Percentiles rank a stretch among this genome's conserved stretches.
phyloP scores from a whole-genome alignment of 1,140 invertebrate genomes.

The Brachystomella parvula region DNA sequence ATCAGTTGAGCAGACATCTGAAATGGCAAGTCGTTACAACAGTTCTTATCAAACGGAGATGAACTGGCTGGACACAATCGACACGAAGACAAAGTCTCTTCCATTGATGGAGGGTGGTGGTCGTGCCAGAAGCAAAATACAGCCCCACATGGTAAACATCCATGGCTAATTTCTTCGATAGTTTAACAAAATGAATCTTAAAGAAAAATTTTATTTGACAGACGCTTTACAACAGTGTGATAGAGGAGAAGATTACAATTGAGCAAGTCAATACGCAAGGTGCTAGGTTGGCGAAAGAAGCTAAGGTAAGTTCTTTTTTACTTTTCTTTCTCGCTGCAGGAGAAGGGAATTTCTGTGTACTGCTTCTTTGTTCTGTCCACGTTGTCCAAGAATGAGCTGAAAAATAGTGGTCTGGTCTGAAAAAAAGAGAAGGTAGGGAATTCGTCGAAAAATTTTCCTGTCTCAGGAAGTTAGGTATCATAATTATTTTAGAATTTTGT shows the following conservation, averaged over 20 bases:
- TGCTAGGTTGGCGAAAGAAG: slow-evolving; percentile 90
- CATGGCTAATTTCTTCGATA: too few relatives aligned
- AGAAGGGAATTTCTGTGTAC: neutral
- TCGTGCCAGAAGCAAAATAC: slow-evolving; percentile 59
- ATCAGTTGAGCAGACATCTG: slow-evolving; percentile 74
- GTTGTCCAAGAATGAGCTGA: slow-evolving; percentile 4
- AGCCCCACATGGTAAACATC: slow-evolving; percentile 68
- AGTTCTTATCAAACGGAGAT: slow-evolving; percentile 77
- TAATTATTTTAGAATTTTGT: too few relatives aligned
- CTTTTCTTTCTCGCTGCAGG: neutral
- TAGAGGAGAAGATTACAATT: slow-evolving; percentile 82
- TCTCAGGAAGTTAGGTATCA: too few relatives aligned
- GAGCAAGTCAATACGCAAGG: slow-evolving; percentile 92
- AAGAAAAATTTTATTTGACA: slow-evolving; percentile 44
- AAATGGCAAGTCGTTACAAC: slow-evolving; percentile 75
- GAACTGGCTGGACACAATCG: slow-evolving; percentile 74
- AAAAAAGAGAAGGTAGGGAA: too few relatives aligned
- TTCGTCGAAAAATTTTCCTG: too few relatives aligned
- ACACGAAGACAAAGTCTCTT: slow-evolving; percentile 60
- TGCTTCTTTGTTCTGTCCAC: neutral
- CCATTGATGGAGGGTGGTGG: slow-evolving; percentile 61
- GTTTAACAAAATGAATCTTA: too few relatives aligned
- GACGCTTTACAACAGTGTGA: slow-evolving; percentile 80
- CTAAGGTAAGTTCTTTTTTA: slow-evolving; percentile 68
- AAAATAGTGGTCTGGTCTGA: neutral